Evolutionary conservation across 2,113 vertebrate species (phyloP).

Genomic region (Actenoides lindsayi): DNA sequence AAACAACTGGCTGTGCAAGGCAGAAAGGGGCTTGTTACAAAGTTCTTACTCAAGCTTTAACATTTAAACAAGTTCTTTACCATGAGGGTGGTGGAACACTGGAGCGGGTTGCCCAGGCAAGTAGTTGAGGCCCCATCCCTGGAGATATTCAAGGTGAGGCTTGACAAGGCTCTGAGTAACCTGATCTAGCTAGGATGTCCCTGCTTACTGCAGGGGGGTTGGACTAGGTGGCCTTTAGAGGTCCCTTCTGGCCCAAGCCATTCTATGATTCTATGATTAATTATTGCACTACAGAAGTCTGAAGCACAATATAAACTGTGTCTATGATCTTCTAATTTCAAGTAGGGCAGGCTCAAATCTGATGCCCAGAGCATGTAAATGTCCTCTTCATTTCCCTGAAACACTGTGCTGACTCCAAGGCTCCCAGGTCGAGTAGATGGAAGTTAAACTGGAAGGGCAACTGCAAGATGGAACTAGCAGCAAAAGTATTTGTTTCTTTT

Average conservation of each 20-base stretch:
- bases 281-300: background rate
- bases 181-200: too few species aligned
- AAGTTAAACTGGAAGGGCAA: background rate
- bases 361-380: background rate
- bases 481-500: background rate
- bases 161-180: too few species aligned
- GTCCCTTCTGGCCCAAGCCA: too few species aligned
- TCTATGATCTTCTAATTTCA: background rate
- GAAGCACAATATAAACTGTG: background rate
- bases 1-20: background rate
- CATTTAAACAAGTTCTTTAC: too few species aligned
- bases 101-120: too few species aligned
- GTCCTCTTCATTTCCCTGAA: background rate
- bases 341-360: background rate
- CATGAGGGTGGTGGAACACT: too few species aligned
- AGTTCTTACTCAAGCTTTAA: background rate
- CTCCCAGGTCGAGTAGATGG: background rate
- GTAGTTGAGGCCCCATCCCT: too few species aligned
- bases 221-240: too few species aligned
- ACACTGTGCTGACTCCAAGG: rapidly evolving
- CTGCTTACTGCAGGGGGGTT: too few species aligned
- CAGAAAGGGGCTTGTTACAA: background rate
- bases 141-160: too few species aligned
- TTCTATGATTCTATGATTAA: too few species aligned
- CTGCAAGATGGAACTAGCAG: conserved; percentile 40